Conservation (phyloP, 2,888 invertebrate species). For the Dione vanillae region DNA sequence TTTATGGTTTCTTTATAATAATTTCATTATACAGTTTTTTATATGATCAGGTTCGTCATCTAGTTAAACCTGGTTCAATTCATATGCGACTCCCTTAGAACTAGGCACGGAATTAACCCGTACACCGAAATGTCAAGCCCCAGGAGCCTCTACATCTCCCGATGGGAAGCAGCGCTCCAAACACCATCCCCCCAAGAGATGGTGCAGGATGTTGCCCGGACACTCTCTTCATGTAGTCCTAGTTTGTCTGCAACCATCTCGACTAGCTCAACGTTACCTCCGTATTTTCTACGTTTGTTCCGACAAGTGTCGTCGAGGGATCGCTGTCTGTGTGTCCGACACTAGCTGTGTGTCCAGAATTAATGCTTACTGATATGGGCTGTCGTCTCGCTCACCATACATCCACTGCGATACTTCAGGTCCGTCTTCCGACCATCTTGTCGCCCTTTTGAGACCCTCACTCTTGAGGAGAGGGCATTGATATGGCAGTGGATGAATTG, state of each 20-base stretch:
- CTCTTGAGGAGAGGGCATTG: no score
- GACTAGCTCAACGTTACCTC: slow-evolving; percentile 45
- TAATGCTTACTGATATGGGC: no score
- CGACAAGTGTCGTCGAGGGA: slow-evolving; percentile 49
- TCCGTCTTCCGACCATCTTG: no score
- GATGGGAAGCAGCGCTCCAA: slow-evolving; percentile 45
- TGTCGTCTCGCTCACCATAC: no score
- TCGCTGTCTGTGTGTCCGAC: slow-evolving; percentile 52
- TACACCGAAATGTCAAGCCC: slow-evolving; percentile 15
- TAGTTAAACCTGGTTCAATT: slow-evolving; percentile 44
- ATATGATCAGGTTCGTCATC: slow-evolving; percentile 20
- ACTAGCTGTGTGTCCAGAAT: slow-evolving; percentile 60
- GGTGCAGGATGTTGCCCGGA: slow-evolving; percentile 46
- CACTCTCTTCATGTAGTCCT: slow-evolving; percentile 40
- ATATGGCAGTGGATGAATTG: slow-evolving; percentile 54
- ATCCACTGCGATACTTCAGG: slow-evolving; percentile 51
- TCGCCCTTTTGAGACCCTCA: no score
- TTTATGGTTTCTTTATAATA: no score
- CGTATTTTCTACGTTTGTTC: slow-evolving; percentile 51
- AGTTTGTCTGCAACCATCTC: slow-evolving; percentile 47
- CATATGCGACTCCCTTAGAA: slow-evolving; percentile 43
- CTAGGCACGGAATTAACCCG: slow-evolving; percentile 8
- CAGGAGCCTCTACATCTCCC: slow-evolving; percentile 31
- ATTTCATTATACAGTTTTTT: no score
- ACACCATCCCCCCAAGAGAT: slow-evolving; percentile 50